Evolutionary conservation across 2,797 vertebrate genomes (phyloP).

Genomic region (Betta splendens): DNA sequence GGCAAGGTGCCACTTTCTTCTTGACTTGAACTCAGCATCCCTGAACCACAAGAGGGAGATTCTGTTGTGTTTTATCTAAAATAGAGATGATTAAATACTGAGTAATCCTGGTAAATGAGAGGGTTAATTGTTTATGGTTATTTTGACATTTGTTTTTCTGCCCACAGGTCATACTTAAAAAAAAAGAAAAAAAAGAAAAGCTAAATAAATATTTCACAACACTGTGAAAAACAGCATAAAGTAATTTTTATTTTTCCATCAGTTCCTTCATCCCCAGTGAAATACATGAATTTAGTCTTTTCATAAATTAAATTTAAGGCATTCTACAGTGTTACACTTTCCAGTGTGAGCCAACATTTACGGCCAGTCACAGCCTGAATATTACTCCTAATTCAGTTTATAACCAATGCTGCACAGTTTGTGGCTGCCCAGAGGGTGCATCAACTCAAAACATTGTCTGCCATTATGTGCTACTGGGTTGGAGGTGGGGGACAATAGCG

Average conservation of each 20-base stretch:
- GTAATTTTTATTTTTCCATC: conserved; percentile 33
- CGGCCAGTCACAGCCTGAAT: conserved; percentile 75
- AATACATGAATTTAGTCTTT: conserved; percentile 62
- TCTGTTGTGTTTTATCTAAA: too few species aligned
- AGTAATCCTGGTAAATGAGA: too few species aligned
- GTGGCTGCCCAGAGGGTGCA: conserved; percentile 74
- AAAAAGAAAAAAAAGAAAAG: conserved; percentile 13
- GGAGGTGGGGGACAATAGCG: conserved; percentile 74
- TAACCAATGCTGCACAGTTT: conserved; percentile 80
- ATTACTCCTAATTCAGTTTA: conserved; percentile 78
- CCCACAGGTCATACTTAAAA: background rate
- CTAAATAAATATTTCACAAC: conserved; percentile 36
- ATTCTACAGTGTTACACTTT: conserved; percentile 63
- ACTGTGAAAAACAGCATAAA: conserved; percentile 53
- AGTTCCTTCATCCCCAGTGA: conserved; percentile 52
- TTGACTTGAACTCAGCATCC: too few species aligned
- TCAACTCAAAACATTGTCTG: conserved; percentile 80
- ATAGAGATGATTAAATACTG: too few species aligned
- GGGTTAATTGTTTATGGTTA: too few species aligned
- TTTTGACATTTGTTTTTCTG: background rate
- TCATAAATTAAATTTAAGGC: conserved; percentile 69
- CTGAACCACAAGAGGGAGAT: too few species aligned
- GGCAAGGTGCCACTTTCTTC: too few species aligned
- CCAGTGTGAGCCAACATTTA: conserved; percentile 66
- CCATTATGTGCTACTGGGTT: conserved; percentile 77